Evolutionary conservation across 2,113 vertebrate genomes (phyloP).

Genomic region (Microtus richardsoni): DNA sequence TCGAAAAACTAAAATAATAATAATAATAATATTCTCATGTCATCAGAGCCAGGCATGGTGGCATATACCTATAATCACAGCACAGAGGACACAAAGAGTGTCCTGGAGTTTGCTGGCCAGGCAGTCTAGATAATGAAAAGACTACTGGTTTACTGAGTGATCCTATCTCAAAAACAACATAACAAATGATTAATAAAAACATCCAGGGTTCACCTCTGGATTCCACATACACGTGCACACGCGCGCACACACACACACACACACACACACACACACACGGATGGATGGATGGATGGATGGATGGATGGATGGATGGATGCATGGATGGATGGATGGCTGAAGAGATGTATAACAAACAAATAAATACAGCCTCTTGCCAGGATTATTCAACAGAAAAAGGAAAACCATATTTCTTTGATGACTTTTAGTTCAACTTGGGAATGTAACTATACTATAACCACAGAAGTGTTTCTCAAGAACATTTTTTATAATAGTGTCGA

Average conservation of each 20-base stretch:
- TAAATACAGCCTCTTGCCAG: background rate
- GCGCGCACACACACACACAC: background rate
- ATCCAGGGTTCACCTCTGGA: background rate
- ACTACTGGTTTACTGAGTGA: background rate
- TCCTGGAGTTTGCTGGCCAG: background rate
- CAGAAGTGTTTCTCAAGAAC: background rate
- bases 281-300: background rate
- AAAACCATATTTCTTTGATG: conserved; percentile 23
- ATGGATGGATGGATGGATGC: background rate
- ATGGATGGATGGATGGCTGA: background rate
- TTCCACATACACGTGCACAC: background rate
- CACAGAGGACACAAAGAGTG: no score
- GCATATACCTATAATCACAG: background rate
- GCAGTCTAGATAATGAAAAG: background rate
- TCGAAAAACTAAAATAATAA: no score
- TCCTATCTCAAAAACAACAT: background rate
- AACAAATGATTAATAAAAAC: background rate
- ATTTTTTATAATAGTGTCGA: background rate
- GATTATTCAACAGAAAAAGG: background rate
- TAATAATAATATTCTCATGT: no score
- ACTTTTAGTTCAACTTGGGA: background rate
- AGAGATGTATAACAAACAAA: background rate
- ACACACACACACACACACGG: background rate
- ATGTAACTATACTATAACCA: background rate
- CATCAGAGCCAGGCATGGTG: background rate